phyloP scores from a whole-genome alignment of 1,140 invertebrate genomes.

The Drosophila pseudoobscura region DNA sequence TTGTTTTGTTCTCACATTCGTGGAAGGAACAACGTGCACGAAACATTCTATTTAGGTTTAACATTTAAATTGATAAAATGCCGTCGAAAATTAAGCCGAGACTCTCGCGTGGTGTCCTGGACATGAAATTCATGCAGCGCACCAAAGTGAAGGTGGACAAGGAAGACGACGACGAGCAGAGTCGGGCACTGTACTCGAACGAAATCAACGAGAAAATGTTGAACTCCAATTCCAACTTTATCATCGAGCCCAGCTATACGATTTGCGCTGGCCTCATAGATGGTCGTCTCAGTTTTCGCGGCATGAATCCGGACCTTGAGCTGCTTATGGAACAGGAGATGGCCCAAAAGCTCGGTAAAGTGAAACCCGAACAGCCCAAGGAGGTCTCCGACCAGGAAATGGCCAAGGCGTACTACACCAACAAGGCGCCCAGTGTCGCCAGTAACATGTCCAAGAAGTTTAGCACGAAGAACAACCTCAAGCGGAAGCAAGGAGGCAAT shows the following conservation, averaged over 20 bases:
- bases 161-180: constrained; percentile 89
- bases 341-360: constrained; percentile 74
- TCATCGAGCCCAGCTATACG: constrained; percentile 90
- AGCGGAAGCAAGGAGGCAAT: constrained; percentile 30
- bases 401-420: constrained; percentile 85
- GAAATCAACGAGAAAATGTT: constrained; percentile 87
- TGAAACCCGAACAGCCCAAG: constrained; percentile 82
- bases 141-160: constrained; percentile 92
- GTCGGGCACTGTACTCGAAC: constrained; percentile 86
- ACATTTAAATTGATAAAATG: constrained; percentile 43
- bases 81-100: constrained; percentile 78
- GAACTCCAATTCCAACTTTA: constrained; percentile 86
- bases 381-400: constrained; percentile 90
- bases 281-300: constrained; percentile 93
- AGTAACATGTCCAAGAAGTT: constrained; percentile 75
- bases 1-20: constrained; percentile 62
- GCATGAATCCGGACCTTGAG: constrained; percentile 95
- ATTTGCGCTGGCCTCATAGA: constrained; percentile 90
- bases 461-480: constrained; percentile 56
- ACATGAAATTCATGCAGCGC: constrained; percentile 96
- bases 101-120: constrained; percentile 88
- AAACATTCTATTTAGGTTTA: neutral
- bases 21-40: constrained; percentile 42
- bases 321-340: constrained; percentile 87
- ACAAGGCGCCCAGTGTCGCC: constrained; percentile 68